A percentile compares a stretch with the other conserved stretches of the same genome.
Evolutionary conservation across 2,797 vertebrate species (phyloP).

Genomic region (Danio aesculapii): DNA sequence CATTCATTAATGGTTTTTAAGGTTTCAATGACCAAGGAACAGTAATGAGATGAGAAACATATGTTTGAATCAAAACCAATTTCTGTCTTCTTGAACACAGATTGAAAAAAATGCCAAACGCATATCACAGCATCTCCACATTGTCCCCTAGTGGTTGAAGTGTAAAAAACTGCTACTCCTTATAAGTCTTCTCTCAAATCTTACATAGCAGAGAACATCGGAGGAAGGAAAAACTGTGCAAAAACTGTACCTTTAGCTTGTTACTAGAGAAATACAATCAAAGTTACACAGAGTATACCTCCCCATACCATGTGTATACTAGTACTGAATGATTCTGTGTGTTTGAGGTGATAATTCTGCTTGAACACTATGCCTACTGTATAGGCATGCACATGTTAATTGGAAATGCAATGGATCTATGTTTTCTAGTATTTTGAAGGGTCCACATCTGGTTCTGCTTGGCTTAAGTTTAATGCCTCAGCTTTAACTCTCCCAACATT

Average conservation of each 20-base stretch:
- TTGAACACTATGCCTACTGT: not conserved
- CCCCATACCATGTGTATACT: not conserved
- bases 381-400: not conserved
- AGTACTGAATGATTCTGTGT: not conserved
- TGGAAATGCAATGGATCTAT: not conserved
- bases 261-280: not conserved
- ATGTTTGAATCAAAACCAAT: not conserved
- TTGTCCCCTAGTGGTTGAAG: slow-evolving; percentile 27
- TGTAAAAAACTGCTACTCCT: not conserved
- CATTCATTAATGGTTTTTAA: not conserved
- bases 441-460: slow-evolving; percentile 68
- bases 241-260: not conserved
- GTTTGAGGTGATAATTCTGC: not conserved
- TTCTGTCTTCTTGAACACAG: not conserved
- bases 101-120: not conserved
- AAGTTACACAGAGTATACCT: not conserved
- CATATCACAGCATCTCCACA: slow-evolving; percentile 5
- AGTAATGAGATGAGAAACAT: slow-evolving; percentile 6
- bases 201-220: not conserved
- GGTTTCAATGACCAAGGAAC: too few species aligned
- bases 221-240: not conserved
- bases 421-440: slow-evolving; percentile 37
- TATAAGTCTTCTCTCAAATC: not conserved
- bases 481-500: slow-evolving; percentile 58
- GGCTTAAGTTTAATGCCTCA: slow-evolving; percentile 44